These are phyloP conservation scores for Koerneria pararmatus DNA, from an alignment of 2,888 invertebrate genomes.

Conservation along the genomic window DNA sequence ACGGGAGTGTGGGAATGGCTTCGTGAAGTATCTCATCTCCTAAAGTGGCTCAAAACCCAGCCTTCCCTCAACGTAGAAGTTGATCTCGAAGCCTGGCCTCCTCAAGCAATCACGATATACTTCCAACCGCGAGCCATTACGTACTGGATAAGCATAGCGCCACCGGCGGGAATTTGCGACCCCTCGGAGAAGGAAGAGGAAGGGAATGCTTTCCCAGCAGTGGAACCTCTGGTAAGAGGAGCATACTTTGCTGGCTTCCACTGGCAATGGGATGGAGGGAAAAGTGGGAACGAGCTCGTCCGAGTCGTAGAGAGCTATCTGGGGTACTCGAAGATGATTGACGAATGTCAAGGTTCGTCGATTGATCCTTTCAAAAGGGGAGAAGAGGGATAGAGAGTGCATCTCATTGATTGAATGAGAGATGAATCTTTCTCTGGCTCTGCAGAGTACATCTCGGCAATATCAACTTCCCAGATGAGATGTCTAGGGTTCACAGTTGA, in stretches of 20 bases:
- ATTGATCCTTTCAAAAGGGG: neutral
- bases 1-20: too few species aligned
- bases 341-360: constrained; percentile 5
- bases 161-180: too few species aligned
- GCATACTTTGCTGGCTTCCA: constrained; percentile 20
- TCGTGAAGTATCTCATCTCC: too few species aligned
- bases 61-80: neutral
- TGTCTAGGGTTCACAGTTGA: too few species aligned
- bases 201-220: neutral
- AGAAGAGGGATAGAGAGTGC: too few species aligned
- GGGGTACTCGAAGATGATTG: neutral
- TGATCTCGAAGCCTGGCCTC: neutral
- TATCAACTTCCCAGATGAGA: too few species aligned
- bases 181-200: constrained; percentile 6
- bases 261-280: constrained; percentile 7
- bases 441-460: too few species aligned
- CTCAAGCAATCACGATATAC: too few species aligned
- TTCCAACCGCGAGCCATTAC: neutral
- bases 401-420: too few species aligned
- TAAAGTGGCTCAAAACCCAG: too few species aligned
- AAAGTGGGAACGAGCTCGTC: neutral
- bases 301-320: constrained; percentile 15
- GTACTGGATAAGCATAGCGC: constrained; percentile 14
- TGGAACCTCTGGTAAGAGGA: neutral
- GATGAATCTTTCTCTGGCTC: too few species aligned